Base-by-base conservation (phyloP, 2,113 vertebrate species). In the Nothocercus julius region DNA sequence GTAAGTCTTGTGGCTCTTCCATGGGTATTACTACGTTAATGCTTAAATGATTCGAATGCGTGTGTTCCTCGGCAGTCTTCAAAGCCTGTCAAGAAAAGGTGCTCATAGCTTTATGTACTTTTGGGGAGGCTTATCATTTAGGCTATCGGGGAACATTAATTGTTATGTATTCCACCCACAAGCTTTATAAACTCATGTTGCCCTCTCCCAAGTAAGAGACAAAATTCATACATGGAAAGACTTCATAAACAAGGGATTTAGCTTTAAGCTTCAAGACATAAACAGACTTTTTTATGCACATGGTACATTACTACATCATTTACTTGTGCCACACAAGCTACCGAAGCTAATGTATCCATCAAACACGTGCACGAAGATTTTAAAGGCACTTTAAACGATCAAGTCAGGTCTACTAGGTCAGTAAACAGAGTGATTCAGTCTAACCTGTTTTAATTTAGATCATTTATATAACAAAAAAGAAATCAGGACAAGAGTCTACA, bases 1-100 rank as follows among this genome's bases (percentile, higher is more conserved):
- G 85, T 85, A 98, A 95, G 85, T 98, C 98, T 92, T 98, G 97
- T 63, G 97, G 95, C 90, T 98, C 97, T 97, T 98, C 98, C 98
- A 98, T 98, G 95, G 94, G 97, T 97, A 90, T 83, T 72, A 89
- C 15, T 95, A 14, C 94, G 91, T 76, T 75, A 90, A 95, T 56
- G 83, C 83, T 85, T 84, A 62, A 67, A 59, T 44, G 67, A 85
- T 81, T 90, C 72, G 82, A 95, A 93, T 32, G 25, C 2, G 70
- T 80, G 69, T 88, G 85, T 85, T 96, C 87, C 92, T 96, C 95
- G 5, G 95, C 95, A 96, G 95, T 90, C 97, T 97, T 98, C 97
- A 98, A 87, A 96, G 85, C 93, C 98, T 98, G 97, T 95, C 85
- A 95, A 97, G 47, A 96, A 96, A 97, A 95, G 89, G 75, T 79